Percentiles rank a stretch among this genome's conserved stretches.
phyloP scores from a whole-genome alignment of 1,140 invertebrate genomes.

The Calliopsis andreniformis region DNA sequence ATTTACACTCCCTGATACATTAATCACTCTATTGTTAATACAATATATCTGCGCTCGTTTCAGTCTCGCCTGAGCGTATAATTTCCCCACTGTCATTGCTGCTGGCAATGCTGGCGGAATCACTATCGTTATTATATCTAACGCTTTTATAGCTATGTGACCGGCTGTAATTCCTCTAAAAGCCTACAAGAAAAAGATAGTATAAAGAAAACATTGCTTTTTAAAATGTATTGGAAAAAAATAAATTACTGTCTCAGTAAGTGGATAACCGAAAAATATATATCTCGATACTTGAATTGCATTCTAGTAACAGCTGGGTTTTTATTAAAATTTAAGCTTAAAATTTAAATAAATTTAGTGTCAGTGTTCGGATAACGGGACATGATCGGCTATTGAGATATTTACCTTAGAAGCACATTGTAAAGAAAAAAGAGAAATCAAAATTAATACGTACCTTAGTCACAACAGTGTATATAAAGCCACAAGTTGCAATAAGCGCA shows the following conservation, averaged over 20 bases:
- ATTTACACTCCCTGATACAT: slow-evolving; percentile 97
- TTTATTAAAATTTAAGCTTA: too few species aligned
- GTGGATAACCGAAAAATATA: too few species aligned
- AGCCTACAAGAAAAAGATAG: slow-evolving; percentile 69
- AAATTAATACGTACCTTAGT: slow-evolving; percentile 85
- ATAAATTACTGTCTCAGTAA: too few species aligned
- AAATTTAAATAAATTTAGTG: too few species aligned
- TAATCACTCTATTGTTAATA: slow-evolving; percentile 96
- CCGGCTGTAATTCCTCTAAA: slow-evolving; percentile 81
- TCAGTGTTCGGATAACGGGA: too few species aligned
- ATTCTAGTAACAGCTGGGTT: too few species aligned
- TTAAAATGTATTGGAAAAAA: too few species aligned
- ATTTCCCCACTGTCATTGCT: slow-evolving; percentile 95
- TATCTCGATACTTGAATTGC: too few species aligned
- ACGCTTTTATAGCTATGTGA: slow-evolving; percentile 88
- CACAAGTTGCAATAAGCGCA: slow-evolving; percentile 87
- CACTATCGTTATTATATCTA: slow-evolving; percentile 96
- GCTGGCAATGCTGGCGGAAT: slow-evolving; percentile 96
- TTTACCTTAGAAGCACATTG: too few species aligned
- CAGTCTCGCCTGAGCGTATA: slow-evolving; percentile 94
- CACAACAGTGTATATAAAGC: slow-evolving; percentile 92
- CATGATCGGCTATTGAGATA: too few species aligned
- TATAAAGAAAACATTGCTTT: neutral
- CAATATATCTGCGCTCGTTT: slow-evolving; percentile 93
- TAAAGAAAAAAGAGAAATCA: neutral